Evolutionary conservation across 2,888 invertebrate species (phyloP).

Genomic region (Yponomeuta malinellus): DNA sequence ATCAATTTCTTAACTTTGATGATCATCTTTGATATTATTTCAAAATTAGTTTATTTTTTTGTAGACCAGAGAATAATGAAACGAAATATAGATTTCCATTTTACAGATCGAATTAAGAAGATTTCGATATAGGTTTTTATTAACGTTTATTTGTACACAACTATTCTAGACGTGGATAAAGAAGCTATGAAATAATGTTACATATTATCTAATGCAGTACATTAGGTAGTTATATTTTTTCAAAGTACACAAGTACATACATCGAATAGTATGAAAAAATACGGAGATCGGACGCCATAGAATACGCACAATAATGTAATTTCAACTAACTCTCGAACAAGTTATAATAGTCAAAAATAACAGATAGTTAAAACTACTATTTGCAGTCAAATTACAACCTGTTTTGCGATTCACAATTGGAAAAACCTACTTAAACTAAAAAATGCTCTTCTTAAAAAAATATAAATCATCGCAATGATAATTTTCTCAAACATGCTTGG

Average conservation of each 20-base stretch:
- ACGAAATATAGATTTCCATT: no score
- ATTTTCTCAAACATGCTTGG: not conserved
- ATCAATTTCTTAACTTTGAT: no score
- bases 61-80: no score
- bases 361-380: not conserved
- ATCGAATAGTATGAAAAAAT: not conserved
- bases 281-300: constrained; percentile 7
- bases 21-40: no score
- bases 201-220: constrained; percentile 15
- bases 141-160: constrained; percentile 64
- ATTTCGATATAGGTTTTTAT: constrained; percentile 24
- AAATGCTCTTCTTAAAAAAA: not conserved
- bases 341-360: not conserved
- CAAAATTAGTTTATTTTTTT: no score
- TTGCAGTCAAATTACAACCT: not conserved
- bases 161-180: constrained; percentile 39
- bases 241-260: not conserved
- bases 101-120: not conserved
- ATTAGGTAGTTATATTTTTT: constrained; percentile 2
- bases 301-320: not conserved
- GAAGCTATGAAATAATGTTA: constrained; percentile 46
- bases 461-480: not conserved
- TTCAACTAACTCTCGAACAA: not conserved
- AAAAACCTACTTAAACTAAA: constrained; percentile 1
- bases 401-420: not conserved